Percentiles rank a stretch among this genome's conserved stretches.
phyloP scores from a whole-genome alignment of 2,113 vertebrate genomes.

The Xiphophorus couchianus region DNA sequence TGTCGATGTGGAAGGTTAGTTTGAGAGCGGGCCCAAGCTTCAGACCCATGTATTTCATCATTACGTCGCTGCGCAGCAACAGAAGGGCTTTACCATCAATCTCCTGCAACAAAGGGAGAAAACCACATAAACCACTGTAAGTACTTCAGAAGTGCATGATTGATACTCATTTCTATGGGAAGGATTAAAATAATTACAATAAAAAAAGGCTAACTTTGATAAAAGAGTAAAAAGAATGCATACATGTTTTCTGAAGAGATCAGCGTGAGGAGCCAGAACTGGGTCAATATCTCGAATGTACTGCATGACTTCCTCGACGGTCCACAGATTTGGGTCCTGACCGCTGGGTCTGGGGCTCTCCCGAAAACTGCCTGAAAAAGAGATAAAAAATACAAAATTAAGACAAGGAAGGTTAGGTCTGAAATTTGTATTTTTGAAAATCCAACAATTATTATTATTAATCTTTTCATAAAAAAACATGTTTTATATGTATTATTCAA shows the following conservation, averaged over 20 bases:
- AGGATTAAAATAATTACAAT: background rate
- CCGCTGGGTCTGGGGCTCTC: constrained; percentile 78
- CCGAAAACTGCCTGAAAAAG: constrained; percentile 70
- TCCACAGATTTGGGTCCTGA: constrained; percentile 91
- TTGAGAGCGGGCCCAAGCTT: constrained; percentile 97
- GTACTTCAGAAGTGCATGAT: background rate
- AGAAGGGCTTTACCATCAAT: constrained; percentile 93
- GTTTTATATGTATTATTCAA: background rate
- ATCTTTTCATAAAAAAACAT: background rate
- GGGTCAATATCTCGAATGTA: constrained; percentile 93
- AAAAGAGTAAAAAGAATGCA: constrained; percentile 43
- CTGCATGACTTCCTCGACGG: constrained; percentile 95
- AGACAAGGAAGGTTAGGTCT: background rate
- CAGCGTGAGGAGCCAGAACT: constrained; percentile 92
- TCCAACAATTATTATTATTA: background rate
- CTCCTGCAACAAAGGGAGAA: constrained; percentile 77
- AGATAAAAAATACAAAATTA: background rate
- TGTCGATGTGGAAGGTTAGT: constrained; percentile 97
- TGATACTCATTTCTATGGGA: background rate
- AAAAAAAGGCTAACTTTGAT: too few species aligned
- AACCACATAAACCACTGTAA: background rate
- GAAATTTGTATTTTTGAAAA: background rate
- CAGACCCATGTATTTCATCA: constrained; percentile 99
- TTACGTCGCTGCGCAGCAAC: constrained; percentile 90
- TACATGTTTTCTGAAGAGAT: constrained; percentile 97